phyloP scores from a whole-genome alignment of 1,140 invertebrate genomes.

The Rhyacophila brunnea region DNA sequence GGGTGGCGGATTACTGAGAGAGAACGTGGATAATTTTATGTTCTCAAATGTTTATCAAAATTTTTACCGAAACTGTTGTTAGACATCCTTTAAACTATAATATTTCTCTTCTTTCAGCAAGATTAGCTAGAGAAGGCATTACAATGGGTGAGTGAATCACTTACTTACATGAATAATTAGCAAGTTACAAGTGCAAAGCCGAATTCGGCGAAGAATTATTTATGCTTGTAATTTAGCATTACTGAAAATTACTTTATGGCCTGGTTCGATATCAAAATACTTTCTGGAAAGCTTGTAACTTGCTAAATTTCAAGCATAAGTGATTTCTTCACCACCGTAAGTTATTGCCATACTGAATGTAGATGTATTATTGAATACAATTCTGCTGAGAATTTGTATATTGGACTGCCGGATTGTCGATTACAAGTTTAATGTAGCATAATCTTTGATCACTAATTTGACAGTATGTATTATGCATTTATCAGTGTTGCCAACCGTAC shows the following conservation, averaged over 20 bases:
- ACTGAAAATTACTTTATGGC: slow-evolving; percentile 1
- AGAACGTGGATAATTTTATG: background rate
- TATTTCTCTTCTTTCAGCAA: slow-evolving; percentile 29
- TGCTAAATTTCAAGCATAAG: slow-evolving; percentile 36
- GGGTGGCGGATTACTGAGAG: too few species aligned
- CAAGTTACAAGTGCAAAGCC: slow-evolving; percentile 32
- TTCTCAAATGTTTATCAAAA: background rate
- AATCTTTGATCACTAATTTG: too few species aligned
- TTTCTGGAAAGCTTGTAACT: slow-evolving; percentile 30
- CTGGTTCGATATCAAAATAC: background rate
- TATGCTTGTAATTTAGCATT: slow-evolving; percentile 35
- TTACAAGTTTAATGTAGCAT: too few species aligned
- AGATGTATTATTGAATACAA: too few species aligned
- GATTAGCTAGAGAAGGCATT: slow-evolving; percentile 35
- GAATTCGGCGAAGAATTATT: slow-evolving; percentile 21
- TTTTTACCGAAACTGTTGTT: background rate
- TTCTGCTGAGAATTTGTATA: too few species aligned
- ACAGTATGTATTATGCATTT: too few species aligned
- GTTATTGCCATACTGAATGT: too few species aligned
- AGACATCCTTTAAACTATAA: too few species aligned
- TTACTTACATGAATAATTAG: slow-evolving; percentile 17
- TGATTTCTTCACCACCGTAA: slow-evolving; percentile 24
- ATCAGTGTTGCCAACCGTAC: too few species aligned
- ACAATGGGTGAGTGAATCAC: slow-evolving; percentile 36
- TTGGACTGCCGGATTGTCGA: too few species aligned